Percentiles rank a stretch among this genome's conserved stretches.
These are phyloP conservation scores for Augochlora pura DNA, from an alignment of 1,140 invertebrate species.

Conservation along the genomic window DNA sequence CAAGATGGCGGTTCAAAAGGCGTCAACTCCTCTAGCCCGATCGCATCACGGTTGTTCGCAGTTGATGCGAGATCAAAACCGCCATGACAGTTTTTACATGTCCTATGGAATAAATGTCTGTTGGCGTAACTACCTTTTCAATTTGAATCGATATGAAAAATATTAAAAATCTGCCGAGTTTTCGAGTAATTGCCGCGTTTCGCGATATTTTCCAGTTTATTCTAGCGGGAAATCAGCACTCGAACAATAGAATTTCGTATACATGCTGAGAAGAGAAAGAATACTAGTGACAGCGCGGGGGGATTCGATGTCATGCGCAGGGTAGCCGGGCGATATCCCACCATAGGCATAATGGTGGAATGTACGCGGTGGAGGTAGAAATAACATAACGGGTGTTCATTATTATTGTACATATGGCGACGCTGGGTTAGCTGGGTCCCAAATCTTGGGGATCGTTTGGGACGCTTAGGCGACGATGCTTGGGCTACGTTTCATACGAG, in stretches of 20 bases:
- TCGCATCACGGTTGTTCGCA: constrained; percentile 24
- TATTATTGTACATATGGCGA: too few species aligned
- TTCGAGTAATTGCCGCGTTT: constrained; percentile 18
- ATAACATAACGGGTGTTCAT: too few species aligned
- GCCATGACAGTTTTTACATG: constrained; percentile 68
- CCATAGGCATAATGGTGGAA: too few species aligned
- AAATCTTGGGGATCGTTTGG: too few species aligned
- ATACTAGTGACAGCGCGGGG: constrained; percentile 53
- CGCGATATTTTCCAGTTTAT: background rate
- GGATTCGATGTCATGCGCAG: constrained; percentile 3
- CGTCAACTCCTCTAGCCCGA: constrained; percentile 46
- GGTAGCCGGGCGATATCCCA: too few species aligned
- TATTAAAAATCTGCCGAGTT: background rate
- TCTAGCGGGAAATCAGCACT: background rate
- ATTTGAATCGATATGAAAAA: background rate
- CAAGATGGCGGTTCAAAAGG: constrained; percentile 72
- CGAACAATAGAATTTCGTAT: background rate
- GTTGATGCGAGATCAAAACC: constrained; percentile 43
- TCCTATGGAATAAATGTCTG: constrained; percentile 38
- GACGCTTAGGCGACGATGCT: too few species aligned
- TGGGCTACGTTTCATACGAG: too few species aligned
- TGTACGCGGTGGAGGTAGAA: too few species aligned
- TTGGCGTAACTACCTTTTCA: background rate
- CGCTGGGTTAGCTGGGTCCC: too few species aligned
- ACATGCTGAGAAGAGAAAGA: constrained; percentile 14